A percentile compares a stretch with the other conserved stretches of the same genome.
phyloP scores from a whole-genome alignment of 2,888 invertebrate species.

The Microdon myrmicae region DNA sequence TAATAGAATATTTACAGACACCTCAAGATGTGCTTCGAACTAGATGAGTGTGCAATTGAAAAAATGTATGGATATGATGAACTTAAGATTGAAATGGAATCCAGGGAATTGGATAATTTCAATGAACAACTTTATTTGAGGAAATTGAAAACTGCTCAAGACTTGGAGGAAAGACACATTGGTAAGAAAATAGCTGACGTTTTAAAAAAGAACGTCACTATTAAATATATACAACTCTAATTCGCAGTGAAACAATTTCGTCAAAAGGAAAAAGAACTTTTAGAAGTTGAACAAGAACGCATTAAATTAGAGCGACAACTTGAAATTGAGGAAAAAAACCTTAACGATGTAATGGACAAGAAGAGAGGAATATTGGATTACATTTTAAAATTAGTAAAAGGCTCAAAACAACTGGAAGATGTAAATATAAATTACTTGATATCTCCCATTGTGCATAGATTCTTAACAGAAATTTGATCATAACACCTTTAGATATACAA shows the following conservation, averaged over 20 bases:
- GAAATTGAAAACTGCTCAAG: constrained; percentile 21
- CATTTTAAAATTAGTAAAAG: constrained; percentile 19
- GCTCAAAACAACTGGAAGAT: constrained; percentile 6
- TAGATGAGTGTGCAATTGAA: constrained; percentile 28
- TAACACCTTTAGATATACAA: constrained; percentile 7
- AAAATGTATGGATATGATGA: constrained; percentile 25
- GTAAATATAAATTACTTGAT: constrained; percentile 2
- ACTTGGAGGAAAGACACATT: constrained; percentile 34
- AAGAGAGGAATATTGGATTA: not conserved
- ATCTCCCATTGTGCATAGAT: not conserved
- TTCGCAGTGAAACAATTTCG: constrained; percentile 24
- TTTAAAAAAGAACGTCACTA: not conserved
- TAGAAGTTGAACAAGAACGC: not conserved
- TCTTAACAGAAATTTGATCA: not conserved
- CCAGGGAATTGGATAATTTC: constrained; percentile 8
- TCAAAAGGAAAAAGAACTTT: constrained; percentile 8
- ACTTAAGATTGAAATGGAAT: constrained; percentile 25
- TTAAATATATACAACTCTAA: not conserved
- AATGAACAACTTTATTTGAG: constrained; percentile 18
- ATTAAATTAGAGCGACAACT: constrained; percentile 7
- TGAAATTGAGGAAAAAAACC: no score
- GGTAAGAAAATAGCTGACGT: constrained; percentile 2
- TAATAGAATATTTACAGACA: constrained; percentile 5
- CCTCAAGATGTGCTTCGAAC: constrained; percentile 7
- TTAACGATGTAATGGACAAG: not conserved